Evolutionary conservation across 2,797 vertebrate species (phyloP).

Genomic region (Coregonus sp.): DNA sequence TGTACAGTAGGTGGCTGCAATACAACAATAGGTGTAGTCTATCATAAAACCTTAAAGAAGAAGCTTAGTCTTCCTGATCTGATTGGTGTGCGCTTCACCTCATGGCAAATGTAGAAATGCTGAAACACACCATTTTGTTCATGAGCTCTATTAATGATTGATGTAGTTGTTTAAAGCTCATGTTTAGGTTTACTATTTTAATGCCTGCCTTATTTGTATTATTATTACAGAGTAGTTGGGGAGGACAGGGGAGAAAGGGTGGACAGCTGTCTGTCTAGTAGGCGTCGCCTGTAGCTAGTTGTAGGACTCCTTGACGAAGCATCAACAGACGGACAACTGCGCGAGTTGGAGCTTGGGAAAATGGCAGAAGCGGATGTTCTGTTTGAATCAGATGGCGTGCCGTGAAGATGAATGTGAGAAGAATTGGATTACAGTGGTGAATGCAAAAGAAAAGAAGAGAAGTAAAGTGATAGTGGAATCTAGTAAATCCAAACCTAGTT

Average conservation of each 20-base stretch:
- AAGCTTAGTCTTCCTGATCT: neutral
- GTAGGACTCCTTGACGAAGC: conserved; percentile 47
- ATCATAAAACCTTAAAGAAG: too few relatives aligned
- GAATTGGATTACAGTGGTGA: too few relatives aligned
- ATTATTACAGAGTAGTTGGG: conserved; percentile 17
- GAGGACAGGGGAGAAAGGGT: conserved; percentile 5
- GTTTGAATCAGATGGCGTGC: too few relatives aligned
- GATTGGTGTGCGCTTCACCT: conserved; percentile 57
- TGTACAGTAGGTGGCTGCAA: too few relatives aligned
- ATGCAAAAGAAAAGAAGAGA: too few relatives aligned
- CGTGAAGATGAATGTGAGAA: too few relatives aligned
- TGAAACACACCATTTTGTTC: conserved; percentile 46
- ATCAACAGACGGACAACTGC: conserved; percentile 51
- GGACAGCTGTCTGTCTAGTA: conserved; percentile 37
- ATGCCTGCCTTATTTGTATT: conserved; percentile 13
- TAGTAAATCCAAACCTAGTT: too few relatives aligned
- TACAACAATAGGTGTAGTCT: too few relatives aligned
- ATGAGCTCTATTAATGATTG: conserved; percentile 41
- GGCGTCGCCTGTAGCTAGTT: conserved; percentile 38
- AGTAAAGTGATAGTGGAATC: too few relatives aligned
- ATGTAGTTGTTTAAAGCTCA: conserved; percentile 38
- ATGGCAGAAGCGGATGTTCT: too few relatives aligned
- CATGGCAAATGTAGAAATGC: conserved; percentile 19
- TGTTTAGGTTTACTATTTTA: conserved; percentile 2
- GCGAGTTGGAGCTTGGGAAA: conserved; percentile 22